Conservation (phyloP, 2,888 invertebrate species). For the Aphidius colemani region DNA sequence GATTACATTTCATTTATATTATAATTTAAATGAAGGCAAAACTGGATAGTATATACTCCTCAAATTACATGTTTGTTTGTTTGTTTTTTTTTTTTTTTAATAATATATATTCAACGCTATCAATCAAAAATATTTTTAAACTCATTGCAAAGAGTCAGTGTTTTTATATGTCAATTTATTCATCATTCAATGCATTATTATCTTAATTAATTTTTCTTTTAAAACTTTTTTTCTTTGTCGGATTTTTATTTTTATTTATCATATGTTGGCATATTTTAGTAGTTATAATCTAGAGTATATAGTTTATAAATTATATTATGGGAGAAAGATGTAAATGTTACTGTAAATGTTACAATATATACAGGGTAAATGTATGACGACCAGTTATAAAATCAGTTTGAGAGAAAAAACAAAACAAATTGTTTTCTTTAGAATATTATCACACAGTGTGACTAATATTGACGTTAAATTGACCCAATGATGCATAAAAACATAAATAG, state of each 20-base stretch:
- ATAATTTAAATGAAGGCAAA: too few relatives aligned
- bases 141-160: too few relatives aligned
- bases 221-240: background rate
- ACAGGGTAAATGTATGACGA: slow-evolving; percentile 49
- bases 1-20: too few relatives aligned
- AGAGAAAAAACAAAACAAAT: slow-evolving; percentile 33
- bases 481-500: too few relatives aligned
- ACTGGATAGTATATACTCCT: slow-evolving; percentile 12
- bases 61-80: slow-evolving; percentile 21
- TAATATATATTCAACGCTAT: background rate
- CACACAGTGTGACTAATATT: background rate
- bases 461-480: too few relatives aligned
- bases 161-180: too few relatives aligned
- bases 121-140: too few relatives aligned
- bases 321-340: slow-evolving; percentile 47
- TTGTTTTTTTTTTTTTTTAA: slow-evolving; percentile 18
- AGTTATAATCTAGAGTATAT: slow-evolving; percentile 21
- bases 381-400: slow-evolving; percentile 37
- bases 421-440: background rate
- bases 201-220: too few relatives aligned
- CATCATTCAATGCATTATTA: slow-evolving; percentile 19
- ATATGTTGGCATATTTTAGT: slow-evolving; percentile 15
- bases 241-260: slow-evolving; percentile 30
- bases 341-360: slow-evolving; percentile 55
- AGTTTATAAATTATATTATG: slow-evolving; percentile 36